phyloP scores from a whole-genome alignment of 2,797 vertebrate genomes.

The Pangasius sanitwongsei region DNA sequence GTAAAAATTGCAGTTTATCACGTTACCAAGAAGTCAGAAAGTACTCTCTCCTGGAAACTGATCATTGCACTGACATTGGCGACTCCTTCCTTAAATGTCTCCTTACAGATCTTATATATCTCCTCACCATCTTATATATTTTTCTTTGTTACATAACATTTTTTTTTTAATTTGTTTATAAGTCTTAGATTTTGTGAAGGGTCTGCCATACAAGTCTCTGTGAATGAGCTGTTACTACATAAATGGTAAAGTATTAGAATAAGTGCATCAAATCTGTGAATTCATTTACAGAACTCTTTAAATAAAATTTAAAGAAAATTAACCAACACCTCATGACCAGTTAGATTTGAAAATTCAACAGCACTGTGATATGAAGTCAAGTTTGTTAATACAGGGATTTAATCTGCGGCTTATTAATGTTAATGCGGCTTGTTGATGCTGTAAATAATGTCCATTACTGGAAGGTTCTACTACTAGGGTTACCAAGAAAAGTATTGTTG shows the following conservation, averaged over 20 bases:
- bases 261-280: neutral
- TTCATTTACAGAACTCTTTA: neutral
- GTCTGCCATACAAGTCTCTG: neutral
- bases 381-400: neutral
- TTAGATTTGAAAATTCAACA: neutral
- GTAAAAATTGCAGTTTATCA: neutral
- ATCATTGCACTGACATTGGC: neutral
- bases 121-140: neutral
- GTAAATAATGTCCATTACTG: neutral
- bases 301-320: neutral
- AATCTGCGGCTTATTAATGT: neutral
- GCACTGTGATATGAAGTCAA: neutral
- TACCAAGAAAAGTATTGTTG: neutral
- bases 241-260: neutral
- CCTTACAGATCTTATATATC: neutral
- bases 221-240: neutral
- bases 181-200: neutral
- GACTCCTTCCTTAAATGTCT: neutral
- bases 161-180: neutral
- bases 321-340: neutral
- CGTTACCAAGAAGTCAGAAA: slow-evolving; percentile 2
- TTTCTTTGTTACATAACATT: neutral
- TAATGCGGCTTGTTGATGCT: neutral
- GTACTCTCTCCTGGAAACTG: neutral
- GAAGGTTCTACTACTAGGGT: no score